phyloP scores from a whole-genome alignment of 1,140 invertebrate species.

The Mercenaria mercenaria region DNA sequence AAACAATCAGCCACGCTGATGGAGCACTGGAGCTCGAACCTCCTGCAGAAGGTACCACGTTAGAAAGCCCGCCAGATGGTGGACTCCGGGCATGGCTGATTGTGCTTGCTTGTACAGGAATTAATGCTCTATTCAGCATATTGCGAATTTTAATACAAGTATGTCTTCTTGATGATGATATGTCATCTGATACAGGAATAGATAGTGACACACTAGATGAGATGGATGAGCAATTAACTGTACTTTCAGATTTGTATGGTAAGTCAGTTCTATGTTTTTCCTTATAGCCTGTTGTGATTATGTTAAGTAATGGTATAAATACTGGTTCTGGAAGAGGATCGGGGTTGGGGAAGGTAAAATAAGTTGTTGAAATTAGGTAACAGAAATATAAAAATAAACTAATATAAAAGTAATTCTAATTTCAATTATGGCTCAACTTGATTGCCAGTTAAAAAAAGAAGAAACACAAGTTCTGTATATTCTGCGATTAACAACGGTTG shows the following conservation, averaged over 20 bases:
- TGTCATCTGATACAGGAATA: not conserved
- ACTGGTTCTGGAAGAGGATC: no score
- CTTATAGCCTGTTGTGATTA: no score
- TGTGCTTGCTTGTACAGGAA: not conserved
- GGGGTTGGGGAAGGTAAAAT: no score
- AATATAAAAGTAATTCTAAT: no score
- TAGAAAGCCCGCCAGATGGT: not conserved
- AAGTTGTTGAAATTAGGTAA: no score
- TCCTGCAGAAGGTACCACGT: not conserved
- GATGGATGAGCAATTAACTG: not conserved
- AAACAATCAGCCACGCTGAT: not conserved
- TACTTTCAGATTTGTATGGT: not conserved
- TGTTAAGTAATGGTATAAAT: no score
- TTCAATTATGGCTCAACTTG: no score
- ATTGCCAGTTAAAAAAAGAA: no score
- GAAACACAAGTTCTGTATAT: no score
- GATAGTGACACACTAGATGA: not conserved
- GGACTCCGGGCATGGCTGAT: not conserved
- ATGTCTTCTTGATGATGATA: not conserved
- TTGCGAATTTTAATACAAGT: not conserved
- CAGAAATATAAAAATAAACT: no score
- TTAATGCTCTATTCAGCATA: not conserved
- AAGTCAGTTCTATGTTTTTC: no score
- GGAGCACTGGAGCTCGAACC: not conserved
- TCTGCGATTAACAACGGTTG: no score